These are phyloP conservation scores for Ciconia nigra DNA, from an alignment of 2,797 vertebrate species.

Conservation along the genomic window DNA sequence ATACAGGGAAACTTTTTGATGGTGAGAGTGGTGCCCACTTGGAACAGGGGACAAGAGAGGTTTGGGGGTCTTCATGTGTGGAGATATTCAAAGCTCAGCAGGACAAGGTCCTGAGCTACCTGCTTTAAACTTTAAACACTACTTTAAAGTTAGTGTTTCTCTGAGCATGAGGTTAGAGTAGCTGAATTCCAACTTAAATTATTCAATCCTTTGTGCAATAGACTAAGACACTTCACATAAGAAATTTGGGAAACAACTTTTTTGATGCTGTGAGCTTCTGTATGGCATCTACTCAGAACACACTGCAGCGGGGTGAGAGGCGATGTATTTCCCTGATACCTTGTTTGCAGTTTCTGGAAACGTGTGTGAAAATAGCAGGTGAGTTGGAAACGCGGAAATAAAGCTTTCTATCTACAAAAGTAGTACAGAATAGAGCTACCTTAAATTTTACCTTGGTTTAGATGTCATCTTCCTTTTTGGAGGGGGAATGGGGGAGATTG, in stretches of 20 bases:
- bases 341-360: neutral
- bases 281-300: neutral
- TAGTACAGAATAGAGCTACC: neutral
- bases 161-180: neutral
- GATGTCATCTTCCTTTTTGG: neutral
- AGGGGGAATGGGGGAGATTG: too few relatives aligned
- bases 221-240: neutral
- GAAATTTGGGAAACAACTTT: neutral
- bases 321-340: neutral
- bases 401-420: neutral
- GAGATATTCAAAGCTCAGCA: neutral
- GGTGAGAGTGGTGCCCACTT: neutral
- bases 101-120: neutral
- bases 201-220: neutral
- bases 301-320: fast-evolving
- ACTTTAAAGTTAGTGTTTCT: neutral
- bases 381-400: neutral
- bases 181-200: neutral
- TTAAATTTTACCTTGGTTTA: neutral
- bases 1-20: neutral
- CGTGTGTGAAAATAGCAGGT: neutral
- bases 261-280: neutral
- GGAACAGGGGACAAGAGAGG: neutral
- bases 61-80: neutral
- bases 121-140: neutral